Evolutionary conservation across 35 echinoderm and acorn worm genomes (phyloP), one percentile per base, ranked within the genome.

Genomic region (Hemicentrotus pulcherrimus): DNA sequence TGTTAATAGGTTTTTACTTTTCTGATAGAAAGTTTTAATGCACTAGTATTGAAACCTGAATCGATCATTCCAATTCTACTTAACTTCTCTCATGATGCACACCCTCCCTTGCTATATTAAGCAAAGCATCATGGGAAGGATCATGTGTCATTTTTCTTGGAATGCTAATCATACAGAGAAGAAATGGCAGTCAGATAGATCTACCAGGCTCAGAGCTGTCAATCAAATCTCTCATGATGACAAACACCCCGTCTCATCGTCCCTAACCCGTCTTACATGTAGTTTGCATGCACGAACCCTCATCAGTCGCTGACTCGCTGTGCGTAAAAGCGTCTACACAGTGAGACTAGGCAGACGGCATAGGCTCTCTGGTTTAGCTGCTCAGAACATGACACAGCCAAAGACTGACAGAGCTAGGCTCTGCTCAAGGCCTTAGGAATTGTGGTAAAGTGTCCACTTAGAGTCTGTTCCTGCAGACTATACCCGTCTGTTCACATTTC

Each of bases 51-150:
- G 22, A 55, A 55, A 78, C 28, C 65, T 28, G 28, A 78, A 28
- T 78, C n/a, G n/a, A n/a, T n/a, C 65, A 41, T 59, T 11, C 12
- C 52, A 78, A 4, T 78, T 78, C 22, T 78, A 22, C 24, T 78
- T 7, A 28, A 78, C 18, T 78, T 78, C 28, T 78, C 28, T 78
- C 65, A 24, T n/a, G 65, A 8, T 28, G 4, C 24, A 78, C 22
- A 0, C 61, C 7, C 65, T 6, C 65, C 24, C 61, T 28, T 78
- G 65, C 65, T 78, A 78, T 78, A 28, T 78, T 28, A 28, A 18
- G 65, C 65, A 78, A 78, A 28, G 65, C 65, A 78, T 78, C 65
- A 78, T 78, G 65, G 65, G 65, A 78, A n/a, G 65, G 65, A 78
- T 78, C 65, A 78, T 78, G 65, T 78, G 65, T 78, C 65, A n/a